A percentile compares a stretch with the other conserved stretches of the same genome.
Conservation (phyloP, 2,797 vertebrate genomes). For the Perodicticus potto region DNA sequence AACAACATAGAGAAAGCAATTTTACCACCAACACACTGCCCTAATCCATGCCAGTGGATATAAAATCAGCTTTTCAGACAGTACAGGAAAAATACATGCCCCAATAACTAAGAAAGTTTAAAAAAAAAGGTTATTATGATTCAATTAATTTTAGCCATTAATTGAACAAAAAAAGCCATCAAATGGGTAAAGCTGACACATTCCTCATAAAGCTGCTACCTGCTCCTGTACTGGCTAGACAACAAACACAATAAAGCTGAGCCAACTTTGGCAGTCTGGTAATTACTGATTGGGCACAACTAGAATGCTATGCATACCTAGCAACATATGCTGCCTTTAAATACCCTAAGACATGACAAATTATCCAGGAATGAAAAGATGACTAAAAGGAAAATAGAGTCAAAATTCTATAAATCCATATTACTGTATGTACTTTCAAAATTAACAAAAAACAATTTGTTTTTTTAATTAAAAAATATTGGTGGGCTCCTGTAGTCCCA, state of each 20-base stretch:
- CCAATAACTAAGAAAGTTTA: neutral
- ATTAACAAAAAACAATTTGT: neutral
- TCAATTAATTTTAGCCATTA: neutral
- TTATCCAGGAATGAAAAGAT: neutral
- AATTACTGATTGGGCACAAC: neutral
- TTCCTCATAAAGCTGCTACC: neutral
- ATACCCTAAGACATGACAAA: neutral
- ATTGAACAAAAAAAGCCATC: neutral
- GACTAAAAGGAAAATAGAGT: neutral
- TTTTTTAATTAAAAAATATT: constrained; percentile 13
- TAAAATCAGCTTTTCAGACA: neutral
- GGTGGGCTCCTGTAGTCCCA: too few relatives aligned
- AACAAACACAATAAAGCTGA: neutral
- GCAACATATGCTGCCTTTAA: constrained; percentile 14
- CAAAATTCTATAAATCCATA: constrained; percentile 5
- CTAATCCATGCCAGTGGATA: neutral
- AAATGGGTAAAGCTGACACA: neutral
- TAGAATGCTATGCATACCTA: neutral
- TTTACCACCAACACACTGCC: neutral
- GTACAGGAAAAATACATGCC: neutral
- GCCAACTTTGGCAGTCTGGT: neutral
- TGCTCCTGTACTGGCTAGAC: neutral
- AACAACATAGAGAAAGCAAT: neutral
- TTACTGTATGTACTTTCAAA: neutral
- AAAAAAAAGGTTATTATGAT: neutral